Evolutionary conservation across 2,113 vertebrate genomes (phyloP).

Genomic region (Myiozetetes cayanensis): DNA sequence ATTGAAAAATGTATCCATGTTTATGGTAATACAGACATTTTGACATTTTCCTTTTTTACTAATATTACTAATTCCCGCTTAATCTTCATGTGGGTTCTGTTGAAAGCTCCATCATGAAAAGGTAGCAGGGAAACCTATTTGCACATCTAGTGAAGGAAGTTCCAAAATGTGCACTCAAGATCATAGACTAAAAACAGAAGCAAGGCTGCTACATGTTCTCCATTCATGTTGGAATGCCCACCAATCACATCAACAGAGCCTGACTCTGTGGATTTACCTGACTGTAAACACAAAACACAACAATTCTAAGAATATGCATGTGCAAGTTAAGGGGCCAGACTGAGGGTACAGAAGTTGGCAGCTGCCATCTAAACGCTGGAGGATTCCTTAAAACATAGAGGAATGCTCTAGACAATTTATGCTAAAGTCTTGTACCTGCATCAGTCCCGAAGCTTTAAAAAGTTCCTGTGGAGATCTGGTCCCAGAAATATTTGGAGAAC

Average conservation of each 20-base stretch:
- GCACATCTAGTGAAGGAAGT: background rate
- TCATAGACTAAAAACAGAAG: background rate
- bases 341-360: background rate
- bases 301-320: background rate
- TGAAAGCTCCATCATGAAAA: background rate
- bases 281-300: background rate
- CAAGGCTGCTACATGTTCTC: background rate
- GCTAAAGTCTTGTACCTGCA: constrained; percentile 79
- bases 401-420: background rate
- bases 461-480: constrained; percentile 93
- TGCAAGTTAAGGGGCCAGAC: background rate
- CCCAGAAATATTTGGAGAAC: constrained; percentile 86
- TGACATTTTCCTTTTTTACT: background rate
- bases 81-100: background rate
- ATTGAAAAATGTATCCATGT: background rate
- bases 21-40: background rate
- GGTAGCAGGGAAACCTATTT: background rate
- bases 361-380: background rate
- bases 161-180: background rate
- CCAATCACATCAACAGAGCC: background rate
- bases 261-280: background rate
- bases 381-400: background rate
- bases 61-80: background rate
- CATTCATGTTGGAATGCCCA: background rate
- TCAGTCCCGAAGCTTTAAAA: constrained; percentile 91